Base-by-base conservation (phyloP, 2,113 vertebrate species). In the Microtus pennsylvanicus region DNA sequence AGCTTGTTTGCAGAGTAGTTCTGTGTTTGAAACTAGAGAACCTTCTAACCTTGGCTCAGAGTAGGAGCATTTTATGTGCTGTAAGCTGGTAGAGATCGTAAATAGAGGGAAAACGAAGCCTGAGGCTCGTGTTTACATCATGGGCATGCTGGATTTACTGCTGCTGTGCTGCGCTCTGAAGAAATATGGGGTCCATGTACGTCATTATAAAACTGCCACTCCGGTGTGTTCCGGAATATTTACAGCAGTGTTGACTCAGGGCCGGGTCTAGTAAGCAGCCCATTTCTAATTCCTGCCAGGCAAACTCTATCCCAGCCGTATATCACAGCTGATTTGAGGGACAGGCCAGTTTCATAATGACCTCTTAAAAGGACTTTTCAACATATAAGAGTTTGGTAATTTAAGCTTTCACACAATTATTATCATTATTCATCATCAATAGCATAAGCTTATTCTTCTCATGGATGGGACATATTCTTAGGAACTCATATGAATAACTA, bases 121-220 rank as follows among this genome's bases (percentile, higher is more conserved):
- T 24, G 50, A 65, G 65, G 28, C 11, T 1, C 30, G 30, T n/a
- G 21, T 88, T 92, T 88, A 50, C 74, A 65, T 26, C 35, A 10
- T 86, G 26, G 47, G 33, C 22, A 8, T 65, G 90, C 70, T 90
- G 35, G 70, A 70, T 92, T 95, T 94, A 93, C n/a, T 87, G 1
- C 92, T 42, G 35, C 72, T 88, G 19, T 50, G 45, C 78, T 4
- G 67, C 47, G 21, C n/a, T n/a, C 85, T 76, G 63, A 83, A 80
- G 80, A 96, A 85, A 83, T 63, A 58, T 3, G 7, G 28, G 9
- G 52, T 88, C 83, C 85, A 58, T 95, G 89, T 87, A 95, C 72
- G 42, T 63, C 77, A 65, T 65, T 47, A 67, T 92, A 81, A 96
- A 94, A 76, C 87, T 90, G 76, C 88, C 96, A 45, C 65, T 92